phyloP scores from a whole-genome alignment of 2,113 vertebrate species.

The Heliornis fulica region DNA sequence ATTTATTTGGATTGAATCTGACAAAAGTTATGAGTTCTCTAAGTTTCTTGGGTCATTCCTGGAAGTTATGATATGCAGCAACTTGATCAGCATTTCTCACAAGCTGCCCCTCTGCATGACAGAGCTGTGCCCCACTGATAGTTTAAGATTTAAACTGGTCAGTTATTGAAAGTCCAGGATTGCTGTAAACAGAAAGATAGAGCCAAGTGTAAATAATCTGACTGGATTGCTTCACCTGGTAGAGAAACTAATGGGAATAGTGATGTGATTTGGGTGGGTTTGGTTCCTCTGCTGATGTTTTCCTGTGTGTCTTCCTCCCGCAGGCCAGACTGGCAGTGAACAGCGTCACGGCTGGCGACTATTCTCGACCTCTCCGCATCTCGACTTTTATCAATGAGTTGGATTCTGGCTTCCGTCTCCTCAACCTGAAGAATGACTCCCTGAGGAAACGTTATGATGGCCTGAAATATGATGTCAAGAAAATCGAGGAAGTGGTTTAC shows the following conservation, averaged over 20 bases:
- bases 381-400: conserved; percentile 96
- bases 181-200: neutral
- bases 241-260: neutral
- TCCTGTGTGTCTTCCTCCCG: neutral
- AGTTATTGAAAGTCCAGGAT: neutral
- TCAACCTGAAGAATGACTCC: conserved; percentile 97
- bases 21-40: neutral
- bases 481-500: conserved; percentile 97
- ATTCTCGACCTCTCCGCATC: conserved; percentile 91
- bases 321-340: conserved; percentile 95
- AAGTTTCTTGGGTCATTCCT: neutral
- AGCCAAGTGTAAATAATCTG: neutral
- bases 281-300: neutral
- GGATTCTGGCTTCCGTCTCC: conserved; percentile 95
- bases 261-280: neutral
- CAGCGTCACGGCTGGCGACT: conserved; percentile 96
- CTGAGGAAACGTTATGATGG: conserved; percentile 96
- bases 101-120: neutral
- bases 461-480: conserved; percentile 98
- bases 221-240: neutral
- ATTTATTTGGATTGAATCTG: neutral
- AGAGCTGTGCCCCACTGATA: neutral
- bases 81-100: neutral
- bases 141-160: neutral
- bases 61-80: neutral